Evolutionary conservation across 2,888 invertebrate genomes (phyloP), one percentile per base, ranked within the genome.

Genomic region (Drosophila infuscata): DNA sequence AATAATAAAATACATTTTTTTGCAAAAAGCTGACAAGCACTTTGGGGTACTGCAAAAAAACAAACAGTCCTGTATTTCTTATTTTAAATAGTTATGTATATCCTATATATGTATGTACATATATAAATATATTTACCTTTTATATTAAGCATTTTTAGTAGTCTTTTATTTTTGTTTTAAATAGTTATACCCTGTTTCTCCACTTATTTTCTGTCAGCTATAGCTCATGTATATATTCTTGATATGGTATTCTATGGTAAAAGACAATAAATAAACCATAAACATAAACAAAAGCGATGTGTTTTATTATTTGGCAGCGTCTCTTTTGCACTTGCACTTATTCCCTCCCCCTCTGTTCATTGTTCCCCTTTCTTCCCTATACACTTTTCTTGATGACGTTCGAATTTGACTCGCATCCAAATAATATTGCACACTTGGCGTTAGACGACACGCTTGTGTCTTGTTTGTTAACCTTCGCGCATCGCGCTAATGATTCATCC

Each of bases 401-500:
- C 46, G 20, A 65, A 79, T 70, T 77, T 77, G 77, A 66, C 35
- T 72, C 64, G 80, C 65, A 49, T 78, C 80, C 78, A 46, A 80
- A 78, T 8, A 66, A 43, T 30, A 62, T 73, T 29, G 36, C 36
- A 57, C 70, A 43, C 4, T 54, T 59, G 51, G 33, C 58, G 57
- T 62, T 58, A 20, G 68, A 49, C 43, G 74, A 53, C 43, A 38
- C 75, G 66, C 58, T 65, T 65, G 68, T 61, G 54, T 48, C 76
- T 78, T 79, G 76, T 79, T 76, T 69, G 73, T 58, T 62, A 81
- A 71, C 86, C 88, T 82, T 76, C 78, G 88, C 81, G 83, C 83
- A 69, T 86, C 88, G 86, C 53, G 64, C 72, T 20, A 66, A 81
- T 84, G 84, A 84, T 52, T 84, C 84, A 84, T 86, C 76, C 58